Conservation (phyloP, 2,888 invertebrate species). For the Periphyllus acericola region DNA sequence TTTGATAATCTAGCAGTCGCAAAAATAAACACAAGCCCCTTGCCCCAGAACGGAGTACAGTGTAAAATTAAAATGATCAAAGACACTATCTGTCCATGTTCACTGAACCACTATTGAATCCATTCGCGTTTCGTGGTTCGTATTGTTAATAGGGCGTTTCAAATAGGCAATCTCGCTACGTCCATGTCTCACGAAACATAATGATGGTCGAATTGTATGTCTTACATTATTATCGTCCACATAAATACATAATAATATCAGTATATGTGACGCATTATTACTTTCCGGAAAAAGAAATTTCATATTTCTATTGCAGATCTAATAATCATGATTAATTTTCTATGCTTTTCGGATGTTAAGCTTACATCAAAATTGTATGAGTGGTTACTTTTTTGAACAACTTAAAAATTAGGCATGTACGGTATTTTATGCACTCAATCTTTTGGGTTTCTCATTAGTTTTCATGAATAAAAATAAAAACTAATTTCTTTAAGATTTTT, state of each 20-base stretch:
- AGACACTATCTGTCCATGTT: not conserved
- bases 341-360: no score
- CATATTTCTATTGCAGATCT: no score
- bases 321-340: no score
- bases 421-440: no score
- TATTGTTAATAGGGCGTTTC: conserved; percentile 39
- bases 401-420: no score
- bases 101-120: not conserved
- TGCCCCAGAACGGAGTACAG: not conserved
- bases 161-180: conserved; percentile 51
- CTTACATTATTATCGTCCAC: not conserved
- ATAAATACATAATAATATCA: not conserved
- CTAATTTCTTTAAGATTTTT: no score
- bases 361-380: no score
- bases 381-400: no score
- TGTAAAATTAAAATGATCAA: not conserved
- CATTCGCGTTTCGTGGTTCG: not conserved
- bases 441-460: no score
- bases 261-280: no score
- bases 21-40: not conserved
- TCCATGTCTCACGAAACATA: conserved; percentile 5
- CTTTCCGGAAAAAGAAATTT: no score
- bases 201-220: not conserved
- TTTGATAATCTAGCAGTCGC: not conserved
- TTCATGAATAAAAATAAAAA: no score